Evolutionary conservation across 2,888 invertebrate genomes (phyloP).

Genomic region (Diogma glabrata): DNA sequence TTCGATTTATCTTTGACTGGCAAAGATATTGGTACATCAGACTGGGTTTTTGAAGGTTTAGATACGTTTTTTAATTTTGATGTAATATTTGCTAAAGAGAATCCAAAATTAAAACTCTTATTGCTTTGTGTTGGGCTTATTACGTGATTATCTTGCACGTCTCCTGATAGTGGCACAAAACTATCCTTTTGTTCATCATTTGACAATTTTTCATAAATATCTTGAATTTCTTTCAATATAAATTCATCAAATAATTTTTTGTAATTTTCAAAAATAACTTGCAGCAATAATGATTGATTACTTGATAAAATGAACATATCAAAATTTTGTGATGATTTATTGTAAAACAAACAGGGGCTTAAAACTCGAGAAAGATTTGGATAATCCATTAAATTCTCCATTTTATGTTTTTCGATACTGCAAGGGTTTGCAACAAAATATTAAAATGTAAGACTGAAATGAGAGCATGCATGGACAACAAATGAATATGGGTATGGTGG

Average conservation of each 20-base stretch:
- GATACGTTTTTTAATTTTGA: neutral
- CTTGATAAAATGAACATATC: conserved; percentile 5
- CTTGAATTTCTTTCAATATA: too few species aligned
- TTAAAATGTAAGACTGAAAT: too few species aligned
- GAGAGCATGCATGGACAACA: too few species aligned
- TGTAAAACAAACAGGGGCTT: conserved; percentile 2
- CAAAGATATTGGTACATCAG: neutral
- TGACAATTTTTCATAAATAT: neutral
- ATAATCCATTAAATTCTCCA: conserved; percentile 5
- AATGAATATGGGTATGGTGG: too few species aligned
- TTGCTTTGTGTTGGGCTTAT: too few species aligned
- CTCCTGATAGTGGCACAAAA: neutral
- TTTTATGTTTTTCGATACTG: neutral
- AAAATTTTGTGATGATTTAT: neutral
- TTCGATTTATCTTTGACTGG: conserved; percentile 1
- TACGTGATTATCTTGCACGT: neutral
- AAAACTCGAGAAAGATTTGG: neutral
- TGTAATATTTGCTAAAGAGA: neutral
- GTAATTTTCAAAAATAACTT: neutral
- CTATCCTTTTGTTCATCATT: neutral
- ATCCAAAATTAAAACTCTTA: too few species aligned
- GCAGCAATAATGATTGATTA: conserved; percentile 1
- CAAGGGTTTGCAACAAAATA: too few species aligned
- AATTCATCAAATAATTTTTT: neutral
- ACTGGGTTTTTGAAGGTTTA: neutral